phyloP scores from a whole-genome alignment of 2,797 vertebrate genomes.

The Tauraco hartlaubi region DNA sequence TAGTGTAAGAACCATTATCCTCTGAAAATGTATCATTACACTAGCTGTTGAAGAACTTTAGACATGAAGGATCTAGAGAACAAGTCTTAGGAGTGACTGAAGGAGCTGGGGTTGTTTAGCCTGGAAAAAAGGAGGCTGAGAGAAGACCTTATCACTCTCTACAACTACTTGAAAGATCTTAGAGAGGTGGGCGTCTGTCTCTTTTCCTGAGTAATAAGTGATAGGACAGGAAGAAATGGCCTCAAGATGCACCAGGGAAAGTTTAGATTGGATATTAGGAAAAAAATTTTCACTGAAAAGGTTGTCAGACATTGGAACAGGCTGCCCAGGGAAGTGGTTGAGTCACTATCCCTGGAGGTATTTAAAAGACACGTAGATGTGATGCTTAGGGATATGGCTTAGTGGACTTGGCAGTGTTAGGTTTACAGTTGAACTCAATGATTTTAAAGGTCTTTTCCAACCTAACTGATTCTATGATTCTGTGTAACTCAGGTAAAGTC shows the following conservation, averaged over 20 bases:
- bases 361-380: no score
- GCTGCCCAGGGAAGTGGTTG: no score
- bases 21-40: neutral
- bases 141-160: neutral
- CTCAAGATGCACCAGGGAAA: neutral
- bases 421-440: no score
- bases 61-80: neutral
- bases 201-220: neutral
- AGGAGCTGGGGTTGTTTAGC: neutral
- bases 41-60: neutral
- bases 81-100: neutral
- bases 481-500: neutral
- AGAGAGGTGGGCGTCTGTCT: neutral
- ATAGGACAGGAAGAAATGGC: neutral
- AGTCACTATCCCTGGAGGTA: no score
- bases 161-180: neutral
- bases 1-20: neutral
- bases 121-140: neutral
- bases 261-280: neutral
- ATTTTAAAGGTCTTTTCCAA: neutral
- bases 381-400: no score
- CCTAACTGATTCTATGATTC: neutral
- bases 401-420: no score
- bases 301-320: no score
- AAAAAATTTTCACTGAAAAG: neutral